phyloP scores from a whole-genome alignment of 2,888 invertebrate species.

The Xylota segnis region DNA sequence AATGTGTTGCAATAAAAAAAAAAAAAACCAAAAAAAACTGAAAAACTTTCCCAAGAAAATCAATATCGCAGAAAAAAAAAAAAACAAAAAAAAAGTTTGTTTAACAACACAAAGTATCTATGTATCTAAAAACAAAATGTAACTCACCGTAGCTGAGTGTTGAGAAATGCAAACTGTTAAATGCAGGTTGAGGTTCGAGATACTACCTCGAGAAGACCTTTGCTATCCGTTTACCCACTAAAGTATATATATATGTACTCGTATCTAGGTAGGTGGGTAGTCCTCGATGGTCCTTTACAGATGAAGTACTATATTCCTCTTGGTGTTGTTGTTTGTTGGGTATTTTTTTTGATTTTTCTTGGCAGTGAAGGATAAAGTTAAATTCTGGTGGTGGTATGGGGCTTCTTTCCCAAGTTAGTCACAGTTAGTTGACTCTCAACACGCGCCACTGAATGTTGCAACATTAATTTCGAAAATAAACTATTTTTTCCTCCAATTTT shows the following conservation, averaged over 20 bases:
- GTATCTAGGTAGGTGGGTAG: background rate
- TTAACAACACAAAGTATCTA: background rate
- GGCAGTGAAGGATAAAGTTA: conserved; percentile 49
- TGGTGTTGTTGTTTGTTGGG: background rate
- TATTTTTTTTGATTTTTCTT: conserved; percentile 9
- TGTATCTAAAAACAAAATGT: background rate
- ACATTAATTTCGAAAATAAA: background rate
- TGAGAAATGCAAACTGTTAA: conserved; percentile 53
- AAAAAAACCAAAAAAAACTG: background rate
- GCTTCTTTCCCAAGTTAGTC: background rate
- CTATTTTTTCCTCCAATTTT: background rate
- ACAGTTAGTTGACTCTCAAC: background rate
- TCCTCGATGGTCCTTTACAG: conserved; percentile 6
- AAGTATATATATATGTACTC: background rate
- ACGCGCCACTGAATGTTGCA: background rate
- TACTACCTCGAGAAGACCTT: background rate
- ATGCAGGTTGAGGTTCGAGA: conserved; percentile 41
- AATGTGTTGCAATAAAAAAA: background rate
- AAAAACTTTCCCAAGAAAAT: conserved; percentile 28
- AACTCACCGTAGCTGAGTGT: conserved; percentile 47
- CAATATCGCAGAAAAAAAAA: conserved; percentile 29
- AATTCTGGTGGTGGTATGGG: conserved; percentile 24
- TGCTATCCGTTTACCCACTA: conserved; percentile 4
- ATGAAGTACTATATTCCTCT: conserved; percentile 40
- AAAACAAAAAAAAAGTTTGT: background rate